Evolutionary conservation across 2,113 vertebrate genomes (phyloP).

Genomic region (Cyphomyrus plagiostoma): DNA sequence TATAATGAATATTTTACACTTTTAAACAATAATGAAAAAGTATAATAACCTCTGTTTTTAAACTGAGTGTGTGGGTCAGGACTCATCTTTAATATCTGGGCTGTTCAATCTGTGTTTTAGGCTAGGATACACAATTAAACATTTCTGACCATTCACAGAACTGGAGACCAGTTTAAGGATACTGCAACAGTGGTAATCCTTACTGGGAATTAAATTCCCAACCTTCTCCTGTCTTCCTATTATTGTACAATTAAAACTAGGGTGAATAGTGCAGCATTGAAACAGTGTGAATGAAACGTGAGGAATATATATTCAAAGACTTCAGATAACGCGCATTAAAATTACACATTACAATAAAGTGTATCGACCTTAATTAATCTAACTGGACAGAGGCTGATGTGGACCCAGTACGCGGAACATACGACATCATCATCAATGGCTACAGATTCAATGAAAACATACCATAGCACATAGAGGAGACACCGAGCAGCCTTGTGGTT

Average conservation of each 20-base stretch:
- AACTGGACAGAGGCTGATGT: neutral
- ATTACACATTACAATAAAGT: neutral
- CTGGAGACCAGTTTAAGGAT: neutral
- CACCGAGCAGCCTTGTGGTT: neutral
- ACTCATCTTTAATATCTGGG: neutral
- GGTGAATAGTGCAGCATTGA: neutral
- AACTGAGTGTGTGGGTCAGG: neutral
- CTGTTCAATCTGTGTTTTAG: neutral
- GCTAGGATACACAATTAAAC: neutral
- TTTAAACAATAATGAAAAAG: constrained; percentile 1
- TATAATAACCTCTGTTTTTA: neutral
- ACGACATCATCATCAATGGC: neutral
- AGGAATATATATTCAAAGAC: neutral
- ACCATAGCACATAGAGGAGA: neutral
- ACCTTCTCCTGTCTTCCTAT: neutral
- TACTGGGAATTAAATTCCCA: neutral
- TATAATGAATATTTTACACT: neutral
- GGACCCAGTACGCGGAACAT: neutral
- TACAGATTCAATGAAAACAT: neutral
- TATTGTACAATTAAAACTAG: neutral
- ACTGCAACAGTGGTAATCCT: neutral
- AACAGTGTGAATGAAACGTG: neutral
- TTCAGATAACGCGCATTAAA: neutral
- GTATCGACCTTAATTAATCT: neutral
- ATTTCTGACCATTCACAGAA: neutral